phyloP scores from a whole-genome alignment of 2,113 vertebrate genomes.

The Brienomyrus brachyistius region DNA sequence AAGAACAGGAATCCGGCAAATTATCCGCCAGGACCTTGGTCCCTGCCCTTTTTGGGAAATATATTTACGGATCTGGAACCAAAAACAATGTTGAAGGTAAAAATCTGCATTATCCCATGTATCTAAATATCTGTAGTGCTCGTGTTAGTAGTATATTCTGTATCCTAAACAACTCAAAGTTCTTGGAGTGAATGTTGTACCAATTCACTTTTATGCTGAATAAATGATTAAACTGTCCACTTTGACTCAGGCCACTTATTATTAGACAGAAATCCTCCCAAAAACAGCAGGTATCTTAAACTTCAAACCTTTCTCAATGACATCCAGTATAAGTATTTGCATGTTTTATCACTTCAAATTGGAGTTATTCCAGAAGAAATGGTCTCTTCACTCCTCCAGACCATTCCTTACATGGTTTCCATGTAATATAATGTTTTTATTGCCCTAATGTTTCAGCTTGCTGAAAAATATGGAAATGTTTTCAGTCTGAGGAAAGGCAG shows the following conservation, averaged over 20 bases:
- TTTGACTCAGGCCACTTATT: not conserved
- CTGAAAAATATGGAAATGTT: conserved; percentile 48
- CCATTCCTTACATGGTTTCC: not conserved
- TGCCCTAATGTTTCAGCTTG: conserved; percentile 32
- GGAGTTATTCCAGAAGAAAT: not conserved
- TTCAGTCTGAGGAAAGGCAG: not conserved
- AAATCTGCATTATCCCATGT: not conserved
- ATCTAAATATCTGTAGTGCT: not conserved
- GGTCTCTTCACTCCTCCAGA: not conserved
- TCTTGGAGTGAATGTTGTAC: not conserved
- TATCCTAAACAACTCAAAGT: not conserved
- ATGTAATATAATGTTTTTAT: not conserved
- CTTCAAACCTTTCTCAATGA: not conserved
- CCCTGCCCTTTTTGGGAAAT: too few relatives aligned
- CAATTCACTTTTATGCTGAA: not conserved
- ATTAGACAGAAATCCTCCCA: not conserved
- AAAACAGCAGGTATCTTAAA: not conserved
- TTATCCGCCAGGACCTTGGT: conserved; percentile 55
- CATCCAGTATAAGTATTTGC: not conserved
- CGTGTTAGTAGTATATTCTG: not conserved
- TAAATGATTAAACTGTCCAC: not conserved
- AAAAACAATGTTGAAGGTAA: conserved; percentile 52
- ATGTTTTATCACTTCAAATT: not conserved
- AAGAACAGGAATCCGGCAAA: conserved; percentile 29
- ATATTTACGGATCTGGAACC: conserved; percentile 33